Percentiles rank a stretch among this genome's conserved stretches.
phyloP scores from a whole-genome alignment of 2,888 invertebrate genomes.

The Urechis unicinctus region DNA sequence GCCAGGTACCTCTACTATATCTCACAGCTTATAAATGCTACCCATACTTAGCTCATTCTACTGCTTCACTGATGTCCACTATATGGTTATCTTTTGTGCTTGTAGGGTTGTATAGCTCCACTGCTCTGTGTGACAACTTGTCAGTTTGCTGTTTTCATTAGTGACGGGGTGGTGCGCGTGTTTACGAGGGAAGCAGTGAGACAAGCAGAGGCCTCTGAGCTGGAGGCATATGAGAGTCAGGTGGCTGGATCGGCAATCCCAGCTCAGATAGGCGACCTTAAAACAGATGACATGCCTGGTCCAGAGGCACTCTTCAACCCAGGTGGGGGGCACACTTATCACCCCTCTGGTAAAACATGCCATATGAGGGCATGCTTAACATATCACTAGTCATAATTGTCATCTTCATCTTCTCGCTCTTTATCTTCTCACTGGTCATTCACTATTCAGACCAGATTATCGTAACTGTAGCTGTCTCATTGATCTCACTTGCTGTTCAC shows the following conservation, averaged over 20 bases:
- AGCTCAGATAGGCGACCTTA: constrained; percentile 70
- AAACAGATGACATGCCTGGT: constrained; percentile 81
- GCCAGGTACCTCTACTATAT: constrained; percentile 50
- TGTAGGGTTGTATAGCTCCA: too few species aligned
- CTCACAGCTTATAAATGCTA: too few species aligned
- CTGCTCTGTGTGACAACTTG: too few species aligned
- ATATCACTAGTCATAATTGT: too few species aligned
- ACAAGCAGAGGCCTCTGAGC: constrained; percentile 59
- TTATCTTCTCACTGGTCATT: too few species aligned
- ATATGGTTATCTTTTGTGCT: too few species aligned
- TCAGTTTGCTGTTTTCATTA: constrained; percentile 43
- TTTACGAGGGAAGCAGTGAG: constrained; percentile 66
- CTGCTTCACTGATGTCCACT: not conserved
- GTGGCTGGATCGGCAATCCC: constrained; percentile 59
- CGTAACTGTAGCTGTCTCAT: too few species aligned
- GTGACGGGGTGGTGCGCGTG: constrained; percentile 81
- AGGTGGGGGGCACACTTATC: constrained; percentile 53
- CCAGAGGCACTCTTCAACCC: constrained; percentile 69
- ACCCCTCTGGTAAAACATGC: not conserved
- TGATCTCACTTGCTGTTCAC: too few species aligned
- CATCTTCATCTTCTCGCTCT: too few species aligned
- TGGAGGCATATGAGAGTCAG: constrained; percentile 67
- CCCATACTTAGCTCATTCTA: not conserved
- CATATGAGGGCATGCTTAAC: not conserved
- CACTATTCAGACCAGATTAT: too few species aligned